Evolutionary conservation across 2,888 invertebrate species (phyloP), one percentile per base, ranked within the genome.

Genomic region (Arge pagana): DNA sequence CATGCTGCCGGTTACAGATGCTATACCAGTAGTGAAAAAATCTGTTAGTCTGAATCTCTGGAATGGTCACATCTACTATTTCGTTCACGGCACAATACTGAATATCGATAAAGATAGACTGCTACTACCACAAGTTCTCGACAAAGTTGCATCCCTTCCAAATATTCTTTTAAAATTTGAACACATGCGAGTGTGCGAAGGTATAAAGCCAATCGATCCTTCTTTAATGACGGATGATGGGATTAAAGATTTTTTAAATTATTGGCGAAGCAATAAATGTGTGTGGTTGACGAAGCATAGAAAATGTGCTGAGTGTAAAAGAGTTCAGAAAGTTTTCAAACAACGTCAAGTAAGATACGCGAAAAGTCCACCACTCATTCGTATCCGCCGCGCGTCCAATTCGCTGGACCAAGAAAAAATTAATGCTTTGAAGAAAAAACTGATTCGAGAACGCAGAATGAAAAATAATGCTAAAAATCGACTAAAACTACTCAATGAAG

Each of bases 181-280:
- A 37, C 35, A 42, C 18, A 35, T 28, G 21, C 35, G 18, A 10
- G 6, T 50, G 6, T 53, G 50, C 30, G 23, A 19, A 13, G 50
- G 53, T 13, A 28, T 53, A 10, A 50, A 50, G n/a, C 11, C 23
- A 8, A 28, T 50, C 4, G 50, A 50, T 36, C 43, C 28, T 48
- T 24, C 48, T 30, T 10, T 55, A 19, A 23, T 21, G 18, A 16
- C 23, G 30, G 52, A 30, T 3, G 13, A 16, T 13, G 42, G 18
- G 7, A 42, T 50, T 26, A 40, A 53, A 30, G 53, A 53, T 35
- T 19, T n/a, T 18, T 23, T 42, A 16, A 37, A 53, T 16, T 36
- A 36, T 36, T 43, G 53, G 37, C 53, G 18, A 39, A 5, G n/a
- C 16, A 39, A 52, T 16, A 18, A 54, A 15, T 54, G 54, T 10